Evolutionary conservation across 2,113 vertebrate genomes (phyloP).

Genomic region (Clupea harengus): DNA sequence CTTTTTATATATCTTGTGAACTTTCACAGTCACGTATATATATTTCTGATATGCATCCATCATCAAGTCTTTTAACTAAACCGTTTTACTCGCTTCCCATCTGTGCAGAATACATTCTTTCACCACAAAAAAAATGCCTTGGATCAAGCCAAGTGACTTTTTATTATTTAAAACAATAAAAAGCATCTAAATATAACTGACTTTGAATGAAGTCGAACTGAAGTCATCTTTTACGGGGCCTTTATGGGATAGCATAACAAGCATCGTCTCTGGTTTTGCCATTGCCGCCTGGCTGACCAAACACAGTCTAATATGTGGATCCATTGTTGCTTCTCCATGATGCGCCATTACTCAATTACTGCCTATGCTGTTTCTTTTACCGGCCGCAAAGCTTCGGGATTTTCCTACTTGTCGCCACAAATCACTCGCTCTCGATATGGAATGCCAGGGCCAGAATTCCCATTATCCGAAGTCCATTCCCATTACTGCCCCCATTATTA

Average conservation of each 20-base stretch:
- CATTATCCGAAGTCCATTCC: conserved; percentile 60
- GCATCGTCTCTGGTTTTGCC: conserved; percentile 26
- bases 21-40: not conserved
- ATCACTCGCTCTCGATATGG: conserved; percentile 57
- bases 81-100: not conserved
- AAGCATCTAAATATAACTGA: conserved; percentile 3
- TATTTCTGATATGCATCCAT: not conserved
- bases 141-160: not conserved
- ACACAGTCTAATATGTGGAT: conserved; percentile 30
- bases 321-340: conserved; percentile 22
- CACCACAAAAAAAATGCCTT: not conserved
- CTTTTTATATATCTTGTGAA: not conserved
- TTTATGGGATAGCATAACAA: conserved; percentile 19
- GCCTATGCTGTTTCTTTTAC: conserved; percentile 45
- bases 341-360: conserved; percentile 49
- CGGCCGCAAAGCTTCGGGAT: conserved; percentile 46
- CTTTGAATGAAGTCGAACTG: not conserved
- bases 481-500: conserved; percentile 65
- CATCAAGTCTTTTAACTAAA: conserved; percentile 3
- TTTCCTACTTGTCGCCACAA: conserved; percentile 44
- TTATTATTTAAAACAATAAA: conserved; percentile 1
- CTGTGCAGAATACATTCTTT: not conserved
- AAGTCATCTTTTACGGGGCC: not conserved
- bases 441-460: conserved; percentile 55
- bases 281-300: conserved; percentile 38